Evolutionary conservation across 1,140 invertebrate genomes (phyloP), one percentile per base, ranked within the genome.

Genomic region (Atopsyche davidsoni): DNA sequence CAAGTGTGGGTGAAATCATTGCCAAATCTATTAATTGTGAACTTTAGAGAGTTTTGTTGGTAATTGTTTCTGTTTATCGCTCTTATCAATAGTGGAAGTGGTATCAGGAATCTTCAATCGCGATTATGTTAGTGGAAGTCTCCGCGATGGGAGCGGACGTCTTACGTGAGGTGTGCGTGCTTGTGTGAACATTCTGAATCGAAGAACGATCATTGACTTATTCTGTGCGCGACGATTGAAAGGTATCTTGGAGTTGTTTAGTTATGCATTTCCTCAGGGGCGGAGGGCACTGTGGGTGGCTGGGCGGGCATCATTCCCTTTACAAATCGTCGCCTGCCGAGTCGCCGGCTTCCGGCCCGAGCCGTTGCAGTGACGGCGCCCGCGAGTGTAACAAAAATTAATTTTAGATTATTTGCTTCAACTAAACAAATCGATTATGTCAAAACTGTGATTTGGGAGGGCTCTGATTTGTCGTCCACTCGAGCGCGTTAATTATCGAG

Each of bases 371-470:
- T 17, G 16, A n/a, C n/a, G n/a, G n/a, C n/a, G 35, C 39, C 31
- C 6, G 35, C 36, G n/a, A 36, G 41, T 42, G 21, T 50, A 46
- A 55, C 47, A 43, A 51, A 21, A 46, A 32, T 53, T 43, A 53
- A 48, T 55, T 49, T 49, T 41, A 48, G 49, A 51, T 48, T 51
- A 51, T 51, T 56, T 53, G 55, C 51, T 54, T 58, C 51, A 51
- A 58, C 55, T 54, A 51, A 51, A 54, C 47, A 51, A 53, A 51
- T 36, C 46, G 50, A 53, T 57, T 53, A 57, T 53, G 53, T 55
- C 46, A 43, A 58, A 58, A 49, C 57, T 58, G 57, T 58, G 57
- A 58, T 58, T 58, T 55, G 57, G 57, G 57, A 58, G 57, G 57
- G 57, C 53, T 58, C 57, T 55, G 53, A 55, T 55, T 55, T 52